Evolutionary conservation across 2,113 vertebrate genomes (phyloP), one percentile per base, ranked within the genome.

Genomic region (Cynocephalus volans): DNA sequence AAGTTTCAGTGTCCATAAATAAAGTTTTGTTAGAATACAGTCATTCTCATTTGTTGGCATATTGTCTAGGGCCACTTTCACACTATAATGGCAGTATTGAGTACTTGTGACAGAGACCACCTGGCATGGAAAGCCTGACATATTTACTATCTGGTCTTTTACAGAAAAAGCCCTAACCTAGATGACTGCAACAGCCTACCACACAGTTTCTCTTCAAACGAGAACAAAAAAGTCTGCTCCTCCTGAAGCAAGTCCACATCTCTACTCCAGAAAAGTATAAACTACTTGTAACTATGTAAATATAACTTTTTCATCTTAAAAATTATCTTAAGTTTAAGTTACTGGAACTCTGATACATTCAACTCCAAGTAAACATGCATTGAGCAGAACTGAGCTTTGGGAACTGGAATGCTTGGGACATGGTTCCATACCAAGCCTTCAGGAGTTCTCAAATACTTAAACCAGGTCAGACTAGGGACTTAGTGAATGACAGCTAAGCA

Each of bases 1-100:
- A 88, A 88, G 84, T 90, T 90, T 90, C 45, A 79, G 41, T 36
- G 17, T 64, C 48, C 41, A 65, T 92, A 65, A 93, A 65, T 92
- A 65, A 93, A 75, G 5, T 41, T 90, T 73, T 64, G 58, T 18
- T 96, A n/a, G 48, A 54, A 72, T 75, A 14, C 1, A 72, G 41
- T 24, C 93, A 84, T 19, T 5, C 7, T 77, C 45, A 0, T 58
- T 83, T 31, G 18, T 82, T 81, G 76, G 36, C 0, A 12, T 54
- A 62, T 8, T 60, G 11, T 36, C 36, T 41, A 64, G 26, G 28
- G 6, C 21, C 58, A 54, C 64, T 65, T 95, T 94, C 8, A 23
- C 33, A n/a, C 31, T 87, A 9, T 31, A 52, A 56, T 24, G 48
- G 48, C 18, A 86, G 1, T 31, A 41, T 1, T 72, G 24, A 97